A percentile compares a stretch with the other conserved stretches of the same genome.
These are phyloP conservation scores for Cephus nigrinus DNA, from an alignment of 2,888 invertebrate species.

Conservation along the genomic window DNA sequence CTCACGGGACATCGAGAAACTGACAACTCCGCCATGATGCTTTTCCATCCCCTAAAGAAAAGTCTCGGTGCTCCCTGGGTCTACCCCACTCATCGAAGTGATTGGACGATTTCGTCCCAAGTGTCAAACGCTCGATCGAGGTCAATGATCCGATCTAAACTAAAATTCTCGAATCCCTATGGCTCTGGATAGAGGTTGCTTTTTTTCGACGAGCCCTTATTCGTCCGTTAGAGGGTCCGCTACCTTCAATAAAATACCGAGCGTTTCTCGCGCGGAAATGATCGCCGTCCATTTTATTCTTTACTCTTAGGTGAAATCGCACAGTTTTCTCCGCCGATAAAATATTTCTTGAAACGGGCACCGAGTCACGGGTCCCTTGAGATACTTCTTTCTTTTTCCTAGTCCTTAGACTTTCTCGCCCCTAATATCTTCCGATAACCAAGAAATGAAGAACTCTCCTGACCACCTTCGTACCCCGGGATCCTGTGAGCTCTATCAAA, in stretches of 20 bases:
- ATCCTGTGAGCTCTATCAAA: neutral
- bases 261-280: neutral
- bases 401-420: neutral
- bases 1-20: neutral
- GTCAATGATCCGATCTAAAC: constrained; percentile 1
- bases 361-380: neutral
- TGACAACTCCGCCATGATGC: neutral
- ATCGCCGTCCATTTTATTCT: neutral
- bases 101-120: neutral
- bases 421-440: neutral
- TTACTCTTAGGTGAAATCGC: neutral
- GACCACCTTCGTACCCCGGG: neutral
- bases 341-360: neutral
- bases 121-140: neutral
- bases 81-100: neutral
- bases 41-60: neutral
- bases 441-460: neutral
- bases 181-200: neutral
- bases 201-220: neutral
- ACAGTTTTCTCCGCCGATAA: neutral
- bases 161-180: neutral
- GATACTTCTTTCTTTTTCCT: neutral
- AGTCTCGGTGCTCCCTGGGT: neutral
- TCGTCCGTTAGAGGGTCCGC: neutral
- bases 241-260: constrained; percentile 1